Evolutionary conservation across 2,113 vertebrate species (phyloP), one percentile per base, ranked within the genome.

Genomic region (Chloropsis cyanopogon): DNA sequence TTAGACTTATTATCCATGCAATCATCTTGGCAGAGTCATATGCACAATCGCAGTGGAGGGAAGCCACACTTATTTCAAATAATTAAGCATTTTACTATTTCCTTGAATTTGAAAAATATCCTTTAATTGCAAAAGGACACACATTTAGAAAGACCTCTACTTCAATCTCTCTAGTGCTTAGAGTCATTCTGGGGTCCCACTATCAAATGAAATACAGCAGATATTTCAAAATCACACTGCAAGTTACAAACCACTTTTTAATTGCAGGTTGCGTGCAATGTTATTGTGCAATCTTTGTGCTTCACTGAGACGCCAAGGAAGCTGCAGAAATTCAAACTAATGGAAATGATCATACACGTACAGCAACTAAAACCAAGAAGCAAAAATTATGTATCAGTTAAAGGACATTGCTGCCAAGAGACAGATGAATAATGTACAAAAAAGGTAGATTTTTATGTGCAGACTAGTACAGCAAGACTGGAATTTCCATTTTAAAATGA

Each of bases 221-320:
- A 71, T 16, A 46, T 19, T 86, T 77, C 29, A 81, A 87, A 82
- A 90, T 75, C 57, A 82, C 76, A 75, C n/a, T 20, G n/a, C 19
- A 76, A 76, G 26, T 93, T 71, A 83, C 53, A 94, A 95, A 63
- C 31, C 60, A 79, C 53, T 61, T 73, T 70, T 81, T 79, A 91
- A 71, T 23, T 52, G 63, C 68, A 83, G 59, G 29, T 60, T 83
- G 95, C 16, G 0, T 5, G 8, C 46, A 47, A 5, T 37, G 25
- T 44, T 78, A 33, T 46, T 56, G 41, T 22, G 72, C 49, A 82
- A 72, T 14, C 9, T 68, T 52, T 66, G 35, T 41, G 42, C 66
- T 88, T 71, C 82, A 50, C 25, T 41, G 47, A 66, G 47, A 46
- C 0, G 1, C 47, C 35, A 81, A 66, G 53, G 42, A 53, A 82